Evolutionary conservation across 1,140 invertebrate genomes (phyloP), one percentile per base, ranked within the genome.

Genomic region (Caerostris darwini): DNA sequence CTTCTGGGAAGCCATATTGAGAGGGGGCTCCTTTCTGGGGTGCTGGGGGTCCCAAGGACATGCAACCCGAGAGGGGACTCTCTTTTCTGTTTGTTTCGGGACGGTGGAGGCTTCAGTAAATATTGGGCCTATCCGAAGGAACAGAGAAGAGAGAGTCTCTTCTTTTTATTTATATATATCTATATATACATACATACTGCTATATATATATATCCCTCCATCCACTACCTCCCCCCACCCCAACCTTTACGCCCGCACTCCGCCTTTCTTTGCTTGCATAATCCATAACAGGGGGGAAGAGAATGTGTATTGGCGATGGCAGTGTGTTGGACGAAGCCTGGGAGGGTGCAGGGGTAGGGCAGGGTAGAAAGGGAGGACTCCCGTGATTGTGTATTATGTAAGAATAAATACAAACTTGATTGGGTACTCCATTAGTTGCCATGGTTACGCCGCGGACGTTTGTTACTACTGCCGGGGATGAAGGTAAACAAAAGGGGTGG

Each of bases 401-500:
- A 95, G 94, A 95, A 95, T 95, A 95, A 95, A 95, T 94, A 95
- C 91, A 95, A 95, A 95, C 94, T 95, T 94, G 94, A 94, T 94
- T 94, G 90, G 94, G 91, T 87, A 94, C 94, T 95, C 95, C 95
- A 95, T 95, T 95, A 95, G 95, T 95, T 95, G 94, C 94, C 94
- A 95, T 95, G 94, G 90, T 50, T 50, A 95, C 95, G 57, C 54
- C 53, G 86, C 89, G 77, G 81, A 92, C 94, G 87, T 90, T 93
- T 94, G 94, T 95, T 95, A 94, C 89, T 90, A 50, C 67, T 50
- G 67, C 54, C 14, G 92, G 71, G 94, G 90, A 59, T 58, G 86
- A 81, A 88, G 53, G 94, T 94, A 95, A 95, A 94, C 89, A 95
- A 94, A 94, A 81, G 90, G 77, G 71, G 86, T 88, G 92, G 85